Evolutionary conservation across 2,888 invertebrate species (phyloP).

Genomic region (Chorisops tibialis): DNA sequence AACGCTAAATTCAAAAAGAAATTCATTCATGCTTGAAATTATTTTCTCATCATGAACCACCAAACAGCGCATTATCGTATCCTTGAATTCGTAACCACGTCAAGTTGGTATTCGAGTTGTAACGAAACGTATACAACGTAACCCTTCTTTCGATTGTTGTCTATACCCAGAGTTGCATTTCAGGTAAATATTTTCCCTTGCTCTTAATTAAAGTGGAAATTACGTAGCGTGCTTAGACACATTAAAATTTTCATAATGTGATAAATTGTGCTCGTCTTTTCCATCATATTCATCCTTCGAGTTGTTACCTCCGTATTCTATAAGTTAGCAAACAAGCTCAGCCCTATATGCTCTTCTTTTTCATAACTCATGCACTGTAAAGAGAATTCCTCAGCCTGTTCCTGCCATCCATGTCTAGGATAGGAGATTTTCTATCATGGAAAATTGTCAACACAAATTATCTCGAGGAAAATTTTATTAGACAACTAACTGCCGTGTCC

Average conservation of each 20-base stretch:
- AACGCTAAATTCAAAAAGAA: conserved; percentile 19
- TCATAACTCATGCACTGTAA: background rate
- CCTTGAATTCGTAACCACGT: background rate
- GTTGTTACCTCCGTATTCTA: too few species aligned
- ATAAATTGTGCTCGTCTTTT: conserved; percentile 14
- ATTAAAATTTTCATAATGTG: conserved; percentile 24
- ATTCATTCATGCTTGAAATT: conserved; percentile 26
- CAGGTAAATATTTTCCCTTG: conserved; percentile 29
- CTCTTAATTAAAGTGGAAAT: conserved; percentile 52
- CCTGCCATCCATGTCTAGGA: too few species aligned
- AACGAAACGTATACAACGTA: too few species aligned
- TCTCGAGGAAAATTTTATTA: conserved; percentile 37
- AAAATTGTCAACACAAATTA: conserved; percentile 39
- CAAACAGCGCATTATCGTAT: background rate
- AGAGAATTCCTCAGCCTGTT: background rate
- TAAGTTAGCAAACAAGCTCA: too few species aligned
- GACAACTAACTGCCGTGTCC: conserved; percentile 37
- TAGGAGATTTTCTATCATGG: conserved; percentile 2
- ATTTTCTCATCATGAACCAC: conserved; percentile 26
- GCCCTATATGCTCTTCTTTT: background rate
- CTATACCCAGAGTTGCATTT: conserved; percentile 18
- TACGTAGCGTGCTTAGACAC: conserved; percentile 53
- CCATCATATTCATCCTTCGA: background rate
- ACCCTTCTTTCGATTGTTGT: background rate
- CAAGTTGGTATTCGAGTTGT: too few species aligned